Percentiles rank a stretch among this genome's conserved stretches.
These are phyloP conservation scores for Aplysina aerophoba DNA, from an alignment of 37 sponge, comb jelly and placozoan genomes.

Conservation along the genomic window DNA sequence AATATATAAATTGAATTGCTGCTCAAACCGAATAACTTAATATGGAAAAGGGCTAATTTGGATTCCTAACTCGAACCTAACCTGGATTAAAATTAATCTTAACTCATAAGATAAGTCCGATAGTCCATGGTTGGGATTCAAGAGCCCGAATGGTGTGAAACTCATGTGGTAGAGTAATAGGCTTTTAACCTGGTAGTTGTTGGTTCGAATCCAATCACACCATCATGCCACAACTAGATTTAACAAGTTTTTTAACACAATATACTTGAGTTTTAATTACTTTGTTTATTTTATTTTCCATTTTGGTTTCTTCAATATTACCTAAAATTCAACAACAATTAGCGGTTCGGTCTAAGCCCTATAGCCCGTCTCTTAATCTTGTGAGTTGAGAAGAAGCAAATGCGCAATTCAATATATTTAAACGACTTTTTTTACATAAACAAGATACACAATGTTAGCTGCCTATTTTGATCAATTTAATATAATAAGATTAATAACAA, in stretches of 20 bases:
- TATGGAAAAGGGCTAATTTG: no score
- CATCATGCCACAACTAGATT: slow-evolving; percentile 76
- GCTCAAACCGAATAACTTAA: slow-evolving; percentile 6
- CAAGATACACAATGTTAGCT: slow-evolving; percentile 56
- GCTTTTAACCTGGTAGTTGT: slow-evolving; percentile 61
- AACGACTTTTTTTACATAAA: not conserved
- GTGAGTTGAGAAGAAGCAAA: not conserved
- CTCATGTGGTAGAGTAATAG: slow-evolving; percentile 66
- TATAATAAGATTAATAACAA: slow-evolving; percentile 57
- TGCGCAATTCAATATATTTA: not conserved
- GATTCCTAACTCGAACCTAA: no score
- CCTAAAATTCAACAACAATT: slow-evolving; percentile 57
- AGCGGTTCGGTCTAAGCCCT: slow-evolving; percentile 31
- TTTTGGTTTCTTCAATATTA: slow-evolving; percentile 48
- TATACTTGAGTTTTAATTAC: slow-evolving; percentile 51
- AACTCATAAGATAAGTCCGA: no score
- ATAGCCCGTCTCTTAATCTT: not conserved
- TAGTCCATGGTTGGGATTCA: no score
- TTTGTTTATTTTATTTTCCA: slow-evolving; percentile 60
- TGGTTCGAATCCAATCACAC: slow-evolving; percentile 69
- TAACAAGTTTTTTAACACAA: slow-evolving; percentile 58
- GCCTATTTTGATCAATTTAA: slow-evolving; percentile 93
- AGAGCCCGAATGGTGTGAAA: slow-evolving; percentile 31
- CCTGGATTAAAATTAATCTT: no score
- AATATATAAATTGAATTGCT: slow-evolving; percentile 67